phyloP scores from a whole-genome alignment of 2,113 vertebrate species.

The Camarhynchus parvulus region DNA sequence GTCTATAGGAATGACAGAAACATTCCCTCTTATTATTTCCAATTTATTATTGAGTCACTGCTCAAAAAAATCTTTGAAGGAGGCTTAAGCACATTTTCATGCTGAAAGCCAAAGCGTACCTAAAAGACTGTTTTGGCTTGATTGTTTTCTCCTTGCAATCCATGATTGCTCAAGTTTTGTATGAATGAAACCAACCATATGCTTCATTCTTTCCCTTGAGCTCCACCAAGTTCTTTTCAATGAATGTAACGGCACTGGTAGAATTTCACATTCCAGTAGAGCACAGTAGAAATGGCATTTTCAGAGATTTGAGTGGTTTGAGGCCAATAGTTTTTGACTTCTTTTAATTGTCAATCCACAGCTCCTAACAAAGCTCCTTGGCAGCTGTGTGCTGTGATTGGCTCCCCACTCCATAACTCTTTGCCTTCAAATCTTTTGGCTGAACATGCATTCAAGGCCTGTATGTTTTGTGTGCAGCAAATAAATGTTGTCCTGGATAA shows the following conservation, averaged over 20 bases:
- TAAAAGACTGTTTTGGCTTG: slow-evolving; percentile 36
- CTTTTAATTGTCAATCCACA: neutral
- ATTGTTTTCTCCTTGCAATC: neutral
- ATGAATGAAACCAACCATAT: slow-evolving; percentile 35
- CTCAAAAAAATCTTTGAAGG: slow-evolving; percentile 9
- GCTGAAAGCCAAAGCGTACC: slow-evolving; percentile 21
- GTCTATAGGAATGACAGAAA: neutral
- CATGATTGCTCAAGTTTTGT: neutral
- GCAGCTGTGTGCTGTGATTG: neutral
- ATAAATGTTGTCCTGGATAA: neutral
- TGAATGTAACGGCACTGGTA: slow-evolving; percentile 50
- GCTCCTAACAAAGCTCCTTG: neutral
- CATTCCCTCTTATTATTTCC: slow-evolving; percentile 18
- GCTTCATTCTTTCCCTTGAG: slow-evolving; percentile 58
- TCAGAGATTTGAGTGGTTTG: slow-evolving; percentile 59
- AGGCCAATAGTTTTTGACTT: slow-evolving; percentile 48
- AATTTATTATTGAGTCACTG: neutral
- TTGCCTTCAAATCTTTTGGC: neutral
- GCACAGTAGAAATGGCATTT: slow-evolving; percentile 57
- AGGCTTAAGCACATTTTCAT: slow-evolving; percentile 18
- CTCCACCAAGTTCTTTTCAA: slow-evolving; percentile 66
- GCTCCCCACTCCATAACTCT: neutral
- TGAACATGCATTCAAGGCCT: neutral
- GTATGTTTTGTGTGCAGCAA: neutral
- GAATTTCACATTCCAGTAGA: slow-evolving; percentile 67